Base-by-base conservation (phyloP, 2,888 invertebrate species). In the Agrotis clavis region DNA sequence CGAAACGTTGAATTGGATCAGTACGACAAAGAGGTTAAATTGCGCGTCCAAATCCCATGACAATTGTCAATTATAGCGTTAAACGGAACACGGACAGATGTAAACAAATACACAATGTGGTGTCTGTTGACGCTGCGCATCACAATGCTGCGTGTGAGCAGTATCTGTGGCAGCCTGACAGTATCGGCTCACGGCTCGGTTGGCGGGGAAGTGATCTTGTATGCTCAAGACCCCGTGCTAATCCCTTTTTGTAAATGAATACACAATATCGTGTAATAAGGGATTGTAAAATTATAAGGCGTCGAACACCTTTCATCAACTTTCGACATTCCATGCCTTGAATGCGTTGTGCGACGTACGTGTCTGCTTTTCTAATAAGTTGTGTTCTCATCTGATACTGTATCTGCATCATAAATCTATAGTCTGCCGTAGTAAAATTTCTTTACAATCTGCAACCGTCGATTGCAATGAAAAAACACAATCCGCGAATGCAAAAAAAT, bases 21-120 rank as follows among this genome's bases (percentile, higher is more conserved):
- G 88, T 90, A 92, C 90, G 92, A 95, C 96, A 95, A 95, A 94
- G 94, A 94, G 91, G 94, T 95, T 94, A 94, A 96, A 96, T 96
- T 96, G 96, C 91, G 94, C 96, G 94, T 94, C 91, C 93, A 94
- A 96, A 96, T 95, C 95, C 95, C 92, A 90, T 94, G 91, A 94
- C 94, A 94, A 94, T 94, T 90, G 92, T 90, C 91, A 92, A 91
- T 93, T 92, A 90, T 89, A 86, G 88, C 87, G 89, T 90, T 92
- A 92, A 93, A 92, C 92, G 92, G 89, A 89, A 92, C 92, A 90
- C 87, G 86, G 94, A 94, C 95, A 95, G 95, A 95, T 95, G 95
- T 95, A 95, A 95, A 95, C 94, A 95, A 93, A 92, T 90, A 89
- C 81, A 91, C 91, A 92, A 92, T 92, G 89, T 86, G 85, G 81